Base-by-base conservation (phyloP, 53 echinoderm and acorn worm species). In the Patiria pectinifera region DNA sequence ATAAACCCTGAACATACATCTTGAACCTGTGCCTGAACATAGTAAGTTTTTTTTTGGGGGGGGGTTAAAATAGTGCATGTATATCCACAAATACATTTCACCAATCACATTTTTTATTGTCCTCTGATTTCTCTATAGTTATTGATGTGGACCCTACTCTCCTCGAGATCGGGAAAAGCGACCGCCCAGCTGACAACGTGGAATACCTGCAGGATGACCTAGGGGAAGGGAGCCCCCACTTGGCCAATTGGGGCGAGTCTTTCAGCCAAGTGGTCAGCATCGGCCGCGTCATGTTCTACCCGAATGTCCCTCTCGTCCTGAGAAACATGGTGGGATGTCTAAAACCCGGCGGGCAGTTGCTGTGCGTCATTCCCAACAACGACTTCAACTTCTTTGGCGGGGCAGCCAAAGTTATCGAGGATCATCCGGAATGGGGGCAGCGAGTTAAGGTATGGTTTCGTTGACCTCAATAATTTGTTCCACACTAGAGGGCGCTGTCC, bases 131-230 rank as follows among this genome's bases (percentile, higher is more conserved):
- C n/a, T n/a, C 80, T 8, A 53, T 6, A 87, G 88, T 76, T 59
- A 87, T 87, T 58, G 88, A 87, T 19, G 25, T 77, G 11, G 61
- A 47, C n/a, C 61, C 78, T 2, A 25, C 76, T n/a, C 76, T 87
- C 11, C 77, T 87, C 18, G 78, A 87, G 61, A 87, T 87, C 35
- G 88, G 77, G 1, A 77, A 19, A 12, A 12, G 35, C 9, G 78
- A 87, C 58, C 76, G 11, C n/a, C 88, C 78, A 12, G 88, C 88
- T 14, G 88, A 87, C 44, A 87, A 87, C 45, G 77, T 87, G 62
- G 88, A 87, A 13, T 87, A 87, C 88, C 9, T 78, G 6, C 21
- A 76, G 78, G 78, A 87, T 24, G 88, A 78, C 58, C 88, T 87
- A 1, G 60, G 44, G n/a, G 77, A 76, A 15, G 10, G 77, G 13